Evolutionary conservation across 2,797 vertebrate genomes (phyloP).

Genomic region (Xiphophorus birchmanni): DNA sequence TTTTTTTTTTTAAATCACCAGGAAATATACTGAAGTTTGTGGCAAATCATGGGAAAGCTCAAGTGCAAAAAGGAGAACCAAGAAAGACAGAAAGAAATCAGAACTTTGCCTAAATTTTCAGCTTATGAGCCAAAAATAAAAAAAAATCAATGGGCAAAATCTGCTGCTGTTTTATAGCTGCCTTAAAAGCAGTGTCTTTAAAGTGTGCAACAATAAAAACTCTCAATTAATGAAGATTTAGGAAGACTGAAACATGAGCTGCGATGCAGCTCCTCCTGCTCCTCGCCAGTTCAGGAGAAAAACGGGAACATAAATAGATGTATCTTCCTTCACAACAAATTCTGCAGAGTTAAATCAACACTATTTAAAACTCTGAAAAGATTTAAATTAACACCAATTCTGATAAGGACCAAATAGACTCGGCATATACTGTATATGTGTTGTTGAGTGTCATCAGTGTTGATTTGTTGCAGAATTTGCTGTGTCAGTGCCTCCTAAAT

Average conservation of each 20-base stretch:
- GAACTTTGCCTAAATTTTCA: slow-evolving; percentile 33
- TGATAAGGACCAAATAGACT: too few relatives aligned
- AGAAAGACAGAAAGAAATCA: slow-evolving; percentile 16
- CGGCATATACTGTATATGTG: too few relatives aligned
- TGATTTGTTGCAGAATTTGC: too few relatives aligned
- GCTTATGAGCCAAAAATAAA: not conserved
- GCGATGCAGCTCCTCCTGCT: slow-evolving; percentile 10
- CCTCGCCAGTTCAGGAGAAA: slow-evolving; percentile 25
- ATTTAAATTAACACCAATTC: too few relatives aligned
- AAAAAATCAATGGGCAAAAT: not conserved
- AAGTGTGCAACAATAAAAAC: not conserved
- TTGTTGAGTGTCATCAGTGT: too few relatives aligned
- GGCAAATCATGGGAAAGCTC: not conserved
- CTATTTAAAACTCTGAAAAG: too few relatives aligned
- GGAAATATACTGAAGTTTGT: not conserved
- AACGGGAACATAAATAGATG: slow-evolving; percentile 1
- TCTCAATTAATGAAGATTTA: slow-evolving; percentile 22
- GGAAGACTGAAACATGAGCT: slow-evolving; percentile 28
- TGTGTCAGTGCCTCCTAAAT: slow-evolving; percentile 14
- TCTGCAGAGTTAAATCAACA: too few relatives aligned
- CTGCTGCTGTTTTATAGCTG: slow-evolving; percentile 8
- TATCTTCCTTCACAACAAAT: not conserved
- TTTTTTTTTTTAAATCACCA: too few relatives aligned
- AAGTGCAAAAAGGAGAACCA: not conserved
- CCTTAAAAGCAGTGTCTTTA: not conserved